phyloP scores from a whole-genome alignment of 2,888 invertebrate species.

The Scelioninae gen. 1 region DNA sequence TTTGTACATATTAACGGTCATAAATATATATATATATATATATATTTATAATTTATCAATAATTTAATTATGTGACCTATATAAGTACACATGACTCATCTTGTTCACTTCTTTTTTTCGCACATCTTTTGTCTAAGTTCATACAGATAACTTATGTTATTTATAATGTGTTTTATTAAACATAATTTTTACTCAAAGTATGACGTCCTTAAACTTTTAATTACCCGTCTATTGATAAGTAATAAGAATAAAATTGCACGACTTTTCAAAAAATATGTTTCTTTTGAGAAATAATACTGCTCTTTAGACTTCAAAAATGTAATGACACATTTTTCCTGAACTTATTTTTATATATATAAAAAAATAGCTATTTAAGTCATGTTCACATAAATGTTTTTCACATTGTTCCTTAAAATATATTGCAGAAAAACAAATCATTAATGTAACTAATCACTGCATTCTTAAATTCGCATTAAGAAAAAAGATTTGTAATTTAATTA shows the following conservation, averaged over 20 bases:
- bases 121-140: slow-evolving; percentile 19
- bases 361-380: neutral
- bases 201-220: slow-evolving; percentile 40
- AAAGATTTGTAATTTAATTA: neutral
- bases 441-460: too few relatives aligned
- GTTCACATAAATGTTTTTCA: neutral
- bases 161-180: slow-evolving; percentile 12
- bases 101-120: neutral
- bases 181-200: slow-evolving; percentile 2
- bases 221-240: slow-evolving; percentile 27
- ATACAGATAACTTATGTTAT: slow-evolving; percentile 27
- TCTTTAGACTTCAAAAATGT: neutral
- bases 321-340: neutral
- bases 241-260: slow-evolving; percentile 4
- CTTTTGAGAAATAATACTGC: neutral
- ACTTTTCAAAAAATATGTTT: slow-evolving; percentile 5
- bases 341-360: neutral
- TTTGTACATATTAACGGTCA: too few relatives aligned
- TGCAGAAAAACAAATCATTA: neutral
- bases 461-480: too few relatives aligned
- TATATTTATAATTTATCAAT: too few relatives aligned
- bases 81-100: neutral
- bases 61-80: too few relatives aligned
- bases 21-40: too few relatives aligned
- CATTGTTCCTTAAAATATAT: too few relatives aligned